These are phyloP conservation scores for Galerucella pusilla DNA, from an alignment of 2,888 invertebrate genomes.

Conservation along the genomic window DNA sequence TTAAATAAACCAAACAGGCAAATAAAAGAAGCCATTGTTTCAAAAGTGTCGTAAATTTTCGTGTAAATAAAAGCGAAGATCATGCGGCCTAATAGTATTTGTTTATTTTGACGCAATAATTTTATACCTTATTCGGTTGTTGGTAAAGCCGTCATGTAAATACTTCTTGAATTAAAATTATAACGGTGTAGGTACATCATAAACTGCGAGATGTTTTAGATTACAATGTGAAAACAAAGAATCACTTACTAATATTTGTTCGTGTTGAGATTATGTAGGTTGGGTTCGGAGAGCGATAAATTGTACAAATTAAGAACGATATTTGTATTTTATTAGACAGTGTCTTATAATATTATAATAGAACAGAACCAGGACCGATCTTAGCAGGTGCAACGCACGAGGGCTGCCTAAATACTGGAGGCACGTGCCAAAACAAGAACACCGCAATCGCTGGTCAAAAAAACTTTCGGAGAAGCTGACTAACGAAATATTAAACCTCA, in stretches of 20 bases:
- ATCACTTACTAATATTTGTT: conserved; percentile 1
- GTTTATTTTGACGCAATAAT: conserved; percentile 35
- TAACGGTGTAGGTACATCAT: conserved; percentile 5
- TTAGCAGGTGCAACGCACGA: no score
- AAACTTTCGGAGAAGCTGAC: no score
- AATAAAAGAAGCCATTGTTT: conserved; percentile 34
- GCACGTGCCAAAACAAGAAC: no score
- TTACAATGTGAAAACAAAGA: conserved; percentile 15
- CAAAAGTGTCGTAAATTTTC: conserved; percentile 22
- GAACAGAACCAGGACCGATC: not conserved
- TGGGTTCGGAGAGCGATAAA: not conserved
- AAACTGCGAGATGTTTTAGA: conserved; percentile 15
- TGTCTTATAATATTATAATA: not conserved
- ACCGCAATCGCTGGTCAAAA: no score
- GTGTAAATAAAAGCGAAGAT: conserved; percentile 23
- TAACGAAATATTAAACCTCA: no score
- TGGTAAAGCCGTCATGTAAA: conserved; percentile 9
- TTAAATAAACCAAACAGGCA: conserved; percentile 35
- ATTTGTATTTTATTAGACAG: not conserved
- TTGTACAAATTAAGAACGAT: not conserved
- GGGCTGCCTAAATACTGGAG: no score
- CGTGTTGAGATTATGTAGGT: not conserved
- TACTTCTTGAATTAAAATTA: conserved; percentile 16
- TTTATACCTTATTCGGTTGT: conserved; percentile 19
- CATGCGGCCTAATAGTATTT: conserved; percentile 31